Base-by-base conservation (phyloP, 2,797 vertebrate genomes). In the Periophthalmus magnuspinnatus region DNA sequence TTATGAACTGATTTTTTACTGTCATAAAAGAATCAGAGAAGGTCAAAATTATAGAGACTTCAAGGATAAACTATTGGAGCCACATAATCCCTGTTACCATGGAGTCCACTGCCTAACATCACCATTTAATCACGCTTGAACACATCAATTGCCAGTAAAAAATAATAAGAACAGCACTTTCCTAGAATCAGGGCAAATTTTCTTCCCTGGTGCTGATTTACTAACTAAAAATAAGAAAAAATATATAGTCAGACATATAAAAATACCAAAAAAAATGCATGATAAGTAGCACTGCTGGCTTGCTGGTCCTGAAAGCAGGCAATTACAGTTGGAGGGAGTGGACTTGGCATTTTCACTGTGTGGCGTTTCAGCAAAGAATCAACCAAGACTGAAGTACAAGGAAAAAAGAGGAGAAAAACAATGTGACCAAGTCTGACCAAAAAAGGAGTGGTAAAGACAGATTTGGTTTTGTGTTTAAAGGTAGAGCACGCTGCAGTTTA, bases 71-170 rank as follows among this genome's bases (percentile, higher is more conserved):
- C 13, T 14, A 32, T 32, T 13, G 28, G 21, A 57, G 57, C 57
- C 75, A 74, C 78, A 77, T 78, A 83, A 82, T 77, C 76, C 79
- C 70, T 32, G 74, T 84, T 76, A 75, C 76, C 72, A 69, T 77
- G 79, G 86, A 83, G 80, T 74, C 84, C 84, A 74, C 75, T 5
- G 7, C 6, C 8, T 36, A 34, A 79, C 76, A 72, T 86, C 67
- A 69, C 67, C 22, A 67, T 81, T 87, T 85, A 78, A 86, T 88
- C 83, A 88, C 87, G 88, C 81, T 88, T 81, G 76, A 81, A 78
- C 81, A 75, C 81, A 14, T 16, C 55, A 32, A 57, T 28, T 57
- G 5, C 24, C 2, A 57, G 5, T 32, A 57, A 57, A 57, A 57
- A 57, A 57, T 16, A 57, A 32, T 28, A 57, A 6, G 14, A 57